phyloP scores from a whole-genome alignment of 2,113 vertebrate species.

The Dicaeum eximium region DNA sequence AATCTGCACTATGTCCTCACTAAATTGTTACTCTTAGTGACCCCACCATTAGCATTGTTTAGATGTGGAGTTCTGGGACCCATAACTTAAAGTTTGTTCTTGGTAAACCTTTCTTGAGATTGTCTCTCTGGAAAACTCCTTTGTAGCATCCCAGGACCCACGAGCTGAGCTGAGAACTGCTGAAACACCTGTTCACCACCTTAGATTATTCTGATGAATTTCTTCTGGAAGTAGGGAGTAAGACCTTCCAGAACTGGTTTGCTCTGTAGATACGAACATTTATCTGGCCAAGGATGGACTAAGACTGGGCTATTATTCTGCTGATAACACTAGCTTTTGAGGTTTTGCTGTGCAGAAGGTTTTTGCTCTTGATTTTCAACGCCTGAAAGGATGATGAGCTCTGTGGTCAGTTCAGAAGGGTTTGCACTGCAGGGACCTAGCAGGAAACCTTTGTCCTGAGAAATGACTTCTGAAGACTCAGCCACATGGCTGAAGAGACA shows the following conservation, averaged over 20 bases:
- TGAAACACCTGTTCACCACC: background rate
- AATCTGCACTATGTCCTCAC: background rate
- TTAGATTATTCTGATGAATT: background rate
- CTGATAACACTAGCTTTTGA: background rate
- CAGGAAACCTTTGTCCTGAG: background rate
- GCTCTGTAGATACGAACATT: background rate
- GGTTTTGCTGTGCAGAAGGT: background rate
- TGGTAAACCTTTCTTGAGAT: background rate
- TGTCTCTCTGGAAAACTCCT: rapidly evolving
- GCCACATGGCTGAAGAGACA: rapidly evolving
- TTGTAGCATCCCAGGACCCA: background rate
- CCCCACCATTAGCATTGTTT: background rate
- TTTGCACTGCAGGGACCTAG: background rate
- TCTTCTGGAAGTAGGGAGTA: background rate
- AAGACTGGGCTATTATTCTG: background rate
- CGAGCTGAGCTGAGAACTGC: background rate
- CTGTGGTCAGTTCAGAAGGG: background rate
- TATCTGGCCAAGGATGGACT: background rate
- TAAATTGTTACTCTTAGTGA: background rate
- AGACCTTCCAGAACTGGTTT: background rate
- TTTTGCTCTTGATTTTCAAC: background rate
- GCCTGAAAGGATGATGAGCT: background rate
- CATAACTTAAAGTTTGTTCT: background rate
- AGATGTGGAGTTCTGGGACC: background rate
- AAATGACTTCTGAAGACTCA: background rate